Evolutionary conservation across 2,888 invertebrate genomes (phyloP).

Genomic region (Neoscelio sp.): DNA sequence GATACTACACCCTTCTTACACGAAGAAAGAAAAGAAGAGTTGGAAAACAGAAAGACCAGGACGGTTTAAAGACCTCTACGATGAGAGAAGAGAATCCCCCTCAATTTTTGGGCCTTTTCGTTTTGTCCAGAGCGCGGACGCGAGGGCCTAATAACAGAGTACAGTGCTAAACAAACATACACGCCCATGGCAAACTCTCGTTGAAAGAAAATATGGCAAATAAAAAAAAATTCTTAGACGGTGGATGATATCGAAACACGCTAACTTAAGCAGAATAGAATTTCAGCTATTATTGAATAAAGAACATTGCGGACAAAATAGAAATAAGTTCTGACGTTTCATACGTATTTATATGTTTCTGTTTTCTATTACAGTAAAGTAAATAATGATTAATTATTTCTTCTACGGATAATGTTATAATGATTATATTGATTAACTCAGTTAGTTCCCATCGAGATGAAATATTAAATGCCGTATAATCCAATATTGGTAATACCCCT

Average conservation of each 20-base stretch:
- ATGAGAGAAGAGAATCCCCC: slow-evolving; percentile 47
- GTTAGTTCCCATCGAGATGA: too few relatives aligned
- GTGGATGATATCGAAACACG: slow-evolving; percentile 50
- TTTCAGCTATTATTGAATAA: slow-evolving; percentile 19
- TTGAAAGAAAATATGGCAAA: slow-evolving; percentile 72
- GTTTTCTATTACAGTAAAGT: too few relatives aligned
- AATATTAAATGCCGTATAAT: too few relatives aligned
- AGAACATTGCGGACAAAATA: too few relatives aligned
- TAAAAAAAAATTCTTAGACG: slow-evolving; percentile 45
- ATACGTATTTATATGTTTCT: background rate
- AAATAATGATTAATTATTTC: too few relatives aligned
- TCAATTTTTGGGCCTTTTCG: slow-evolving; percentile 68
- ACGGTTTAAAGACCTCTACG: slow-evolving; percentile 57
- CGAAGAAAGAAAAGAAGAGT: slow-evolving; percentile 38
- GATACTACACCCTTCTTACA: slow-evolving; percentile 31
- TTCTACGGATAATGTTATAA: background rate
- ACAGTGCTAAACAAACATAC: slow-evolving; percentile 83
- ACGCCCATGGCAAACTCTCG: slow-evolving; percentile 82
- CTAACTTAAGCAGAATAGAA: slow-evolving; percentile 26
- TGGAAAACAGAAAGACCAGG: slow-evolving; percentile 54
- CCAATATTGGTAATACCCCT: too few relatives aligned
- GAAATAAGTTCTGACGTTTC: background rate
- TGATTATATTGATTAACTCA: too few relatives aligned
- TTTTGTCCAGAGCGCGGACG: slow-evolving; percentile 73
- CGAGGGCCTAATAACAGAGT: slow-evolving; percentile 82